Base-by-base conservation (phyloP, 2,888 invertebrate genomes). In the Ophraella communa region DNA sequence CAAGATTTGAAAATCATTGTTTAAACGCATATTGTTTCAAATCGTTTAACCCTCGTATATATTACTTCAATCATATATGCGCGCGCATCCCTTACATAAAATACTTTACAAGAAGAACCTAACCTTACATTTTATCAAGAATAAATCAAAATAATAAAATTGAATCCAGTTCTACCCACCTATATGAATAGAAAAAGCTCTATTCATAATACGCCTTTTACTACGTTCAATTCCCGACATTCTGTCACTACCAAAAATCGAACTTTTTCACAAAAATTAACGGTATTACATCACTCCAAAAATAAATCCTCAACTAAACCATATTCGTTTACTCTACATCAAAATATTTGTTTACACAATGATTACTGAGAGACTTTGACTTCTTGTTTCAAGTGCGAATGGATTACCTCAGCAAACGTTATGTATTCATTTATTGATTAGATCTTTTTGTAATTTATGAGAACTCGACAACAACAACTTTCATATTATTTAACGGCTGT, bases 141-240 rank as follows among this genome's bases (percentile, higher is more conserved):
- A 21, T n/a, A n/a, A 23, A 47, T 47, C 23, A 20, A 14, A 21
- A 18, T 39, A 10, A 59, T 51, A n/a, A n/a, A n/a, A n/a, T n/a
- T n/a, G n/a, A n/a, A n/a, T n/a, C n/a, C n/a, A n/a, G n/a, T n/a
- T n/a, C n/a, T n/a, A 57, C 39, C 21, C 58, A 68, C 68, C 68
- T 56, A 68, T 68, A 11, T 52, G 56, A 23, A 68, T 62, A 0
- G 68, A 68, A 47, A 51, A 35, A 3, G 65, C 61, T 17, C 68
- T 60, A 7, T 61, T 30, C 17, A 68, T 55, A 17, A 47, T 45
- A 21, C 60, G 54, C 18, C 49, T 65, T 27, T 49, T 61, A 35
- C 33, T 47, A 20, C 47, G 47, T 14, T 30, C 52, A 20, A 27
- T 44, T 20, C 47, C n/a, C 45, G 35, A 45, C 63, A 62, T 61